Evolutionary conservation across 2,888 invertebrate species (phyloP).

Genomic region (Phymatocera aterrima): DNA sequence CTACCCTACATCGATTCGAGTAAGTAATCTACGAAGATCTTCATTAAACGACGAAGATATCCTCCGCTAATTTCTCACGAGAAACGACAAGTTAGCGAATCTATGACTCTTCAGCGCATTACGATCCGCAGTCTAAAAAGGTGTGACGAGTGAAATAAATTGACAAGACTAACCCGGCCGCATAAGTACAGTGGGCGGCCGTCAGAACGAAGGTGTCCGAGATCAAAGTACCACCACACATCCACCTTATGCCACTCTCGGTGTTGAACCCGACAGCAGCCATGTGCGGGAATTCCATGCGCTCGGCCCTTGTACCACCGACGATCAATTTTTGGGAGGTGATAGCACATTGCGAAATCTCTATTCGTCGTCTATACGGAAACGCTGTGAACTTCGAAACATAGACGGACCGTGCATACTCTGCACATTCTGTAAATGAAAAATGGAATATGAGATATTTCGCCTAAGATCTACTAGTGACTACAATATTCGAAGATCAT

Average conservation of each 20-base stretch:
- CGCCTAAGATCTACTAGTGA: constrained; percentile 8
- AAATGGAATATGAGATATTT: neutral
- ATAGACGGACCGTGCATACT: constrained; percentile 63
- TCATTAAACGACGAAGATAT: no score
- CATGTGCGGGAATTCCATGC: constrained; percentile 70
- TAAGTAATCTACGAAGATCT: no score
- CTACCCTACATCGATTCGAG: no score
- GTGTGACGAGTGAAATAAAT: neutral
- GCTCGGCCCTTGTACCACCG: constrained; percentile 64
- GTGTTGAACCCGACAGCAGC: constrained; percentile 63
- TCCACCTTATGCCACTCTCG: neutral
- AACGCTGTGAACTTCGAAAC: constrained; percentile 52
- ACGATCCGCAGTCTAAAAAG: neutral
- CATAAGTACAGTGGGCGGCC: constrained; percentile 80
- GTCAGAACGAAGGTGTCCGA: constrained; percentile 81
- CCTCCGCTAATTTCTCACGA: no score
- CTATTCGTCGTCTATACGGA: no score
- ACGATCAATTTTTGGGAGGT: neutral
- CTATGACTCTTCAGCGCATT: neutral
- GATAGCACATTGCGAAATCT: neutral
- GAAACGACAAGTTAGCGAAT: no score
- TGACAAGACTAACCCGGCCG: constrained; percentile 8
- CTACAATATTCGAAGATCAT: neutral
- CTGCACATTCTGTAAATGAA: constrained; percentile 67
- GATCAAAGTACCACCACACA: constrained; percentile 80